Evolutionary conservation across 2,797 vertebrate species (phyloP), one percentile per base, ranked within the genome.

Genomic region (Anableps anableps): DNA sequence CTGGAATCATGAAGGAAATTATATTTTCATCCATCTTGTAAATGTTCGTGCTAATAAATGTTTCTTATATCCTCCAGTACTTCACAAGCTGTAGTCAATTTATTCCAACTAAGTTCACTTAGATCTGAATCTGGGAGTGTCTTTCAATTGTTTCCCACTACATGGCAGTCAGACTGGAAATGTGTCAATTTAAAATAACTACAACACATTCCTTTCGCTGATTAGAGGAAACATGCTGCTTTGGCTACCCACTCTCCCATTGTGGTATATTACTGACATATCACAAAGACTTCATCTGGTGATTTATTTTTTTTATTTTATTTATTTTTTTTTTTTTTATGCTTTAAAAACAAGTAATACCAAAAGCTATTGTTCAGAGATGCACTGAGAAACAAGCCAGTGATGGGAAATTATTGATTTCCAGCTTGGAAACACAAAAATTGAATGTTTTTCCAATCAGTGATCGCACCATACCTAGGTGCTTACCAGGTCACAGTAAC

Each of bases 161-260:
- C 62, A 53, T 19, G 74, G 34, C 71, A 83, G 48, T 21, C 48
- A 64, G 13, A 74, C 45, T 43, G n/a, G 4, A 62, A 29, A 84
- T 36, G 31, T 74, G 72, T 4, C 36, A 50, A n/a, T 84, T 64
- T 31, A 70, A 7, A 75, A 68, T 43, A 77, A 78, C 83, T 34
- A 80, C 23, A 36, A 60, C 31, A 68, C 66, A 34, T 72, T 43
- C 74, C 51, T 64, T 75, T 47, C 43, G 62, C 19, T 45, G 29
- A 86, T 80, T n/a, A 17, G 41, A 45, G 38, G 81, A 74, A 80
- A 80, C 60, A 76, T 53, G 21, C 9, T 64, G 29, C 21, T 48
- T 68, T 75, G 53, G n/a, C 76, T 78, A 45, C 77, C 45, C 71
- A 79, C 74, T 43, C 64, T 60, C 51, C 60, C 16, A 26, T 14